phyloP scores from a whole-genome alignment of 2,113 vertebrate genomes.

The Lonchura striata region DNA sequence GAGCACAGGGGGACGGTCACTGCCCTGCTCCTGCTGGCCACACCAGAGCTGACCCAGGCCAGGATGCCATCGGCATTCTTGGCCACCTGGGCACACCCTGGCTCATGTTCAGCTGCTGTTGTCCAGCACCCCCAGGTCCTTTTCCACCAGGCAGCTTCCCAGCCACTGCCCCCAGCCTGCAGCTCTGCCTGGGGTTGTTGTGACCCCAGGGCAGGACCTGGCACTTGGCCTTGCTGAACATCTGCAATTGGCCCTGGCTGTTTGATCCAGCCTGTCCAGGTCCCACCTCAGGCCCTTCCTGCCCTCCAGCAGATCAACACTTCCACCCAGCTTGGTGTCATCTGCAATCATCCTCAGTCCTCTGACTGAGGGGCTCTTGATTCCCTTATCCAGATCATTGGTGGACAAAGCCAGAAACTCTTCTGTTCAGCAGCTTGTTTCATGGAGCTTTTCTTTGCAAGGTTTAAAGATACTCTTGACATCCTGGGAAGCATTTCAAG shows the following conservation, averaged over 20 bases:
- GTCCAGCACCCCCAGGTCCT: not conserved
- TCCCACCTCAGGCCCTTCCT: not conserved
- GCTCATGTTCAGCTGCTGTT: not conserved
- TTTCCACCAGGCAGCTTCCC: not conserved
- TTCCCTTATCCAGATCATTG: not conserved
- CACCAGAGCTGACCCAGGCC: not conserved
- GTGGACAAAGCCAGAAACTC: not conserved
- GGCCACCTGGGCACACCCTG: not conserved
- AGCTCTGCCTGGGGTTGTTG: rapidly evolving
- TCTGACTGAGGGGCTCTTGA: rapidly evolving
- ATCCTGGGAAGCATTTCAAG: not conserved
- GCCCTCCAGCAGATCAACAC: not conserved
- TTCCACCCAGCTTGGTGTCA: rapidly evolving
- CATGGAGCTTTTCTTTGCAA: not conserved
- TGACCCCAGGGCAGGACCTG: rapidly evolving
- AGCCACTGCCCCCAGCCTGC: not conserved
- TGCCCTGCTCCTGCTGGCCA: not conserved
- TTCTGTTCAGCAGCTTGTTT: conserved; percentile 7
- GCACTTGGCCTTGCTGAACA: not conserved
- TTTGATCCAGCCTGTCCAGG: not conserved
- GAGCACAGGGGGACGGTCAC: not conserved
- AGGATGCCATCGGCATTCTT: not conserved
- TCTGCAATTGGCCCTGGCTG: rapidly evolving
- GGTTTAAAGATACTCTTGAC: not conserved
- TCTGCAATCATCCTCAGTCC: too few relatives aligned